A percentile compares a stretch with the other conserved stretches of the same genome.
Conservation (phyloP, 2,888 invertebrate genomes). For the Oscheius onirici region DNA sequence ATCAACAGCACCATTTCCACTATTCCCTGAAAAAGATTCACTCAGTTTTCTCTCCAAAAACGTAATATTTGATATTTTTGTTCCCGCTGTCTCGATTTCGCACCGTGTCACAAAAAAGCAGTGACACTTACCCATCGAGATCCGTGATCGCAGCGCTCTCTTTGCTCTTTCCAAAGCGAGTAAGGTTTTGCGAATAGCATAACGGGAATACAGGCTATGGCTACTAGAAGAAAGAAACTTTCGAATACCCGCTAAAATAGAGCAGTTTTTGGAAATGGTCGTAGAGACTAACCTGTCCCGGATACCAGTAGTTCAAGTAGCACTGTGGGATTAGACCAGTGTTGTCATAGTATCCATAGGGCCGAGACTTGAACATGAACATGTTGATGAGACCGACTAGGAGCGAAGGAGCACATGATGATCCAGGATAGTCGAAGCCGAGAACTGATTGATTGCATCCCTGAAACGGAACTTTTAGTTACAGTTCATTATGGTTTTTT, state of each 20-base stretch:
- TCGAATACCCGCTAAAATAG: slow-evolving; percentile 77
- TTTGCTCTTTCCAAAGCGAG: slow-evolving; percentile 76
- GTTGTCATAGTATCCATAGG: slow-evolving; percentile 40
- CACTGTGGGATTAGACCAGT: slow-evolving; percentile 48
- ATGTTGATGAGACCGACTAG: slow-evolving; percentile 98
- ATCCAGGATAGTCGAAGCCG: slow-evolving; percentile 66
- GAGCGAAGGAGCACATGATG: slow-evolving; percentile 90
- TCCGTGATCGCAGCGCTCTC: slow-evolving; percentile 54
- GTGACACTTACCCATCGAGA: slow-evolving; percentile 55
- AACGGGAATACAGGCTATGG: slow-evolving; percentile 88
- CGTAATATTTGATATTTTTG: no score
- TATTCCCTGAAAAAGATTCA: slow-evolving; percentile 76
- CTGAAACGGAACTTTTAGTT: not conserved
- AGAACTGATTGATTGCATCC: slow-evolving; percentile 41
- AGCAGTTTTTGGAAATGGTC: not conserved
- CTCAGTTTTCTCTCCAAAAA: no score
- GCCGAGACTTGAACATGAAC: slow-evolving; percentile 84
- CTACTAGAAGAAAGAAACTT: slow-evolving; percentile 83
- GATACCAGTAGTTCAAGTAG: slow-evolving; percentile 71
- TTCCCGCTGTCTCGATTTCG: no score
- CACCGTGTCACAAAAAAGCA: no score
- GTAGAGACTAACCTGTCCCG: slow-evolving; percentile 72
- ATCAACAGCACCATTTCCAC: slow-evolving; percentile 85
- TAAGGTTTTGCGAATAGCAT: slow-evolving; percentile 94
- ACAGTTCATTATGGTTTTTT: no score